Base-by-base conservation (phyloP, 2,113 vertebrate genomes). In the Suricata suricatta region DNA sequence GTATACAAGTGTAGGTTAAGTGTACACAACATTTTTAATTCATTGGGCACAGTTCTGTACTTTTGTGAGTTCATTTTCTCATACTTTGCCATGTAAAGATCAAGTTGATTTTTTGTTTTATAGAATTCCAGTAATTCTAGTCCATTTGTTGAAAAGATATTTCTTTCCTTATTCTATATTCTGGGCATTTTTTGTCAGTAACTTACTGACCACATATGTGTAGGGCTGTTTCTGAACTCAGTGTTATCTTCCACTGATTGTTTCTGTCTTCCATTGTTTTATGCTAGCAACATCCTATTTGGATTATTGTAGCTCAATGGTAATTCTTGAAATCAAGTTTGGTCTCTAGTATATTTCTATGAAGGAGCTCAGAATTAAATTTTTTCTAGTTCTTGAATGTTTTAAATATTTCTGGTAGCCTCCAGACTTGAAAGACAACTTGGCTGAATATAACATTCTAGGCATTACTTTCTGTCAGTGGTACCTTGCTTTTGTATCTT, bases 31-130 rank as follows among this genome's bases (percentile, higher is more conserved):
- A 38, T 83, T 95, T 82, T 81, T 17, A 66, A 90, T 72, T 95
- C 72, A 80, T 25, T 76, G 5, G 57, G 3, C 87, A 31, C 23
- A 60, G 6, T 90, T 84, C 90, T 85, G 14, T 80, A 82, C 23
- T 85, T 96, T 90, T 50, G 16, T 76, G 68, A 71, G 85, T 83
- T 94, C 38, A 72, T 91, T 64, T 83, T 87, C 86, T 63, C 88
- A n/a, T 88, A 31, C 14, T 10, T n/a, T 87, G 15, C 10, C 54
- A 63, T 27, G 52, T 83, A 79, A 54, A 41, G 8, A n/a, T 69
- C 27, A 84, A 44, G 19, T 71, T 84, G 33, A 63, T 71, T 88
- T 80, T 82, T 83, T 52, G 54, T 0, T 85, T 16, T 66, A 19
- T 72, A 60, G 52, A 95, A 72, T 79, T 66, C 27, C 23, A 89